A percentile compares a stretch with the other conserved stretches of the same genome.
Evolutionary conservation across 2,888 invertebrate genomes (phyloP).

Genomic region (Heliconius ismenius): DNA sequence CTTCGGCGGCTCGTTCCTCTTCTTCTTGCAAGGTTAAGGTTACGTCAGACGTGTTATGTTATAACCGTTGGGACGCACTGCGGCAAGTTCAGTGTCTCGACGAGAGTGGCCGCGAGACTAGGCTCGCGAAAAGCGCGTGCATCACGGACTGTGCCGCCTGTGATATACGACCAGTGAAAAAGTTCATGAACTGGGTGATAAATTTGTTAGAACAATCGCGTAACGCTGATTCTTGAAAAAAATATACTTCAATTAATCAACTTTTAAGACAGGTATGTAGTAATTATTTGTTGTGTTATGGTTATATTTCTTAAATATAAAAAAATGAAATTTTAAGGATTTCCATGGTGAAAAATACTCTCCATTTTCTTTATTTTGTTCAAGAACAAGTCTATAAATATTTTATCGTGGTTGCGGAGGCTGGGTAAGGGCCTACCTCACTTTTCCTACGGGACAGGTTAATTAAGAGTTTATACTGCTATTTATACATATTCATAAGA

Average conservation of each 20-base stretch:
- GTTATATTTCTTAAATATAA: not conserved
- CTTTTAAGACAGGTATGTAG: conserved; percentile 63
- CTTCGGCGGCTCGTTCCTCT: conserved; percentile 80
- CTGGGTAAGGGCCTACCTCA: conserved; percentile 52
- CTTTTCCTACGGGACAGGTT: conserved; percentile 50
- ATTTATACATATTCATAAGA: conserved; percentile 36
- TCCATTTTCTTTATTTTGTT: conserved; percentile 46
- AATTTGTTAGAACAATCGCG: conserved; percentile 76
- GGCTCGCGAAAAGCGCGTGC: conserved; percentile 70
- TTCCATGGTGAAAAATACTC: not conserved
- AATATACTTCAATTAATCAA: conserved; percentile 50
- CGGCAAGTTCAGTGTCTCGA: conserved; percentile 82
- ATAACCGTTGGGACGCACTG: conserved; percentile 81
- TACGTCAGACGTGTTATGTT: conserved; percentile 83
- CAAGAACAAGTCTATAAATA: conserved; percentile 74
- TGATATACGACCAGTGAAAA: conserved; percentile 79
- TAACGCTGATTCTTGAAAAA: conserved; percentile 58
- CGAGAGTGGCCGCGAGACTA: conserved; percentile 80
- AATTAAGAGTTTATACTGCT: conserved; percentile 49
- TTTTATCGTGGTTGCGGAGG: conserved; percentile 58
- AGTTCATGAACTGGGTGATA: conserved; percentile 80
- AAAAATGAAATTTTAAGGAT: not conserved
- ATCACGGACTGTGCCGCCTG: conserved; percentile 74
- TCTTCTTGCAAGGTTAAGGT: conserved; percentile 83
- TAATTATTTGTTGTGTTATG: not conserved